phyloP scores from a whole-genome alignment of 2,113 vertebrate genomes.

The Pseudorectes ferrugineus region DNA sequence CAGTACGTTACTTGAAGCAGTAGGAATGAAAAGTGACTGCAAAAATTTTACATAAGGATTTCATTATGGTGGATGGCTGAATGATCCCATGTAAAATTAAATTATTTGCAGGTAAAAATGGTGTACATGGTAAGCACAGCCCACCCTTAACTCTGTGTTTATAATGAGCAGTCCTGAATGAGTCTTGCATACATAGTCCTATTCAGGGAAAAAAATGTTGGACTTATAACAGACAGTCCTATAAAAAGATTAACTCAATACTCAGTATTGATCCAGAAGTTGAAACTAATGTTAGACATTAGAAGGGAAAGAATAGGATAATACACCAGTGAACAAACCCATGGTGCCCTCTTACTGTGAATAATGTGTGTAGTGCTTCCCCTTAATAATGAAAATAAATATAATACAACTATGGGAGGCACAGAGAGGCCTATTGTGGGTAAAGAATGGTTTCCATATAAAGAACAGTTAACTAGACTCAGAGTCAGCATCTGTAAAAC shows the following conservation, averaged over 20 bases:
- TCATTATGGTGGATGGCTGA: neutral
- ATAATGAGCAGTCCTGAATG: neutral
- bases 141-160: neutral
- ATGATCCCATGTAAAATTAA: neutral
- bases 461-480: neutral
- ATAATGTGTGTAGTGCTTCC: neutral
- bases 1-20: neutral
- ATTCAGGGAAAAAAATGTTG: neutral
- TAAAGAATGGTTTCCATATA: neutral
- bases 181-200: neutral
- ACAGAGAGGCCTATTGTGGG: neutral
- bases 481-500: neutral
- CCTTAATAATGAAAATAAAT: neutral
- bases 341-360: neutral
- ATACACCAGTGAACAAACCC: neutral
- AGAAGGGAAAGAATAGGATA: neutral
- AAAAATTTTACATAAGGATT: neutral
- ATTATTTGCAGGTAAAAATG: neutral
- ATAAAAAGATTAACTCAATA: neutral
- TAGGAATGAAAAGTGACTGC: neutral
- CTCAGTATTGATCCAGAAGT: neutral
- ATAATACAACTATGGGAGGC: neutral
- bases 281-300: neutral
- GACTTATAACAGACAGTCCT: neutral
- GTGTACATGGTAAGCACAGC: neutral